Evolutionary conservation across 2,113 vertebrate species (phyloP).

Genomic region (Rhabdomys dilectus): DNA sequence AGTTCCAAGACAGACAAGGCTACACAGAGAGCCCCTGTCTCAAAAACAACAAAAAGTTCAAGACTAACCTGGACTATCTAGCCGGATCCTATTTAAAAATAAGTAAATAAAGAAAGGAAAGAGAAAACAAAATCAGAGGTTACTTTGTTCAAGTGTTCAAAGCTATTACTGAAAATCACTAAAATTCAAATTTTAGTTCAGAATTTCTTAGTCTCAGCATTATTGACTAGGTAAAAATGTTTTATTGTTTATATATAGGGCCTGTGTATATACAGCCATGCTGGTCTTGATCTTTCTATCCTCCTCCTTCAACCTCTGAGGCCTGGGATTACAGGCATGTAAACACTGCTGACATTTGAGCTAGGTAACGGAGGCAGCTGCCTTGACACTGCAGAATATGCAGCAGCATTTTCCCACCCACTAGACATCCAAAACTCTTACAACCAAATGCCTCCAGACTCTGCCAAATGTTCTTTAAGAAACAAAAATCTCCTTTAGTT

Average conservation of each 20-base stretch:
- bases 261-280: not conserved
- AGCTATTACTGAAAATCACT: not conserved
- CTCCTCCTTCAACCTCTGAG: not conserved
- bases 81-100: not conserved
- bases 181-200: not conserved
- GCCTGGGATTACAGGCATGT: not conserved
- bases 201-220: not conserved
- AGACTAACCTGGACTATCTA: not conserved
- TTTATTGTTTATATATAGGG: not conserved
- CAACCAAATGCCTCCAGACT: slow-evolving; percentile 19
- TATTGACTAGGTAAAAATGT: not conserved
- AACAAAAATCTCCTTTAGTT: not conserved
- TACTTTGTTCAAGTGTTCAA: slow-evolving; percentile 1
- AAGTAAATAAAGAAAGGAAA: not conserved
- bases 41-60: not conserved
- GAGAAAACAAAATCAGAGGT: not conserved
- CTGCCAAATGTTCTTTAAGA: not conserved
- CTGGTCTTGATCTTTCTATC: not conserved
- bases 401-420: not conserved
- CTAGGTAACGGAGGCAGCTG: not conserved
- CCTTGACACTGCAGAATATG: not conserved
- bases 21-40: not conserved
- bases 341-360: not conserved
- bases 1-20: not conserved
- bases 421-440: not conserved